Evolutionary conservation across 2,888 invertebrate genomes (phyloP).

Genomic region (Rotaria magnacalcarata): DNA sequence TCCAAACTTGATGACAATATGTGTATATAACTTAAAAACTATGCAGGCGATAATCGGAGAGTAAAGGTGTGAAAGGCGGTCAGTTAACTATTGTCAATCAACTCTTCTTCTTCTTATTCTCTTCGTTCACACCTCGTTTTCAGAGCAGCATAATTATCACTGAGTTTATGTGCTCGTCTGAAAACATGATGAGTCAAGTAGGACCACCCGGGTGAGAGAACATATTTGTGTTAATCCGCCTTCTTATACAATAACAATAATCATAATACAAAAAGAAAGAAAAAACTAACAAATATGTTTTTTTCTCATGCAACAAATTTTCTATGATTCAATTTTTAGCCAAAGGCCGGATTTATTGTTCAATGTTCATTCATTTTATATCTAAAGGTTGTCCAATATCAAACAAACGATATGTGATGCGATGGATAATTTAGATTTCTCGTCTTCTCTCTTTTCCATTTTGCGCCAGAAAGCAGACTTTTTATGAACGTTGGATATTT

Average conservation of each 20-base stretch:
- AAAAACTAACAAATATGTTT: neutral
- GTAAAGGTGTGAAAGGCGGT: conserved; percentile 20
- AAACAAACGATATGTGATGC: conserved; percentile 8
- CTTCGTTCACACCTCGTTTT: conserved; percentile 16
- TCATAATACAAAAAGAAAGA: too few relatives aligned
- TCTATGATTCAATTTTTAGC: neutral
- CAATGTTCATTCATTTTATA: neutral
- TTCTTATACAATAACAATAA: neutral
- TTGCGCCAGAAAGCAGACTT: conserved; percentile 16
- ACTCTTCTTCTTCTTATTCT: neutral
- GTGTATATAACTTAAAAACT: conserved; percentile 14
- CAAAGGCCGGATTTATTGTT: neutral
- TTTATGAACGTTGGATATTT: conserved; percentile 10
- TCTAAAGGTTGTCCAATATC: neutral
- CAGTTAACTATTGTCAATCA: conserved; percentile 17
- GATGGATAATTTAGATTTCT: neutral
- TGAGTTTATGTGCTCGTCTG: neutral
- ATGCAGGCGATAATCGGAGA: conserved; percentile 16
- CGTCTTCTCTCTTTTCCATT: neutral
- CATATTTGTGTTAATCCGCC: neutral
- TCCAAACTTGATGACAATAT: conserved; percentile 11
- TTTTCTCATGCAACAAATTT: neutral
- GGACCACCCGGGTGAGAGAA: neutral
- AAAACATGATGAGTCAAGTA: conserved; percentile 22
- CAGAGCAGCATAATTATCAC: conserved; percentile 12